Percentiles rank a stretch among this genome's conserved stretches.
These are phyloP conservation scores for Drosophila sp. DNA, from an alignment of 1,140 invertebrate genomes.

Conservation along the genomic window DNA sequence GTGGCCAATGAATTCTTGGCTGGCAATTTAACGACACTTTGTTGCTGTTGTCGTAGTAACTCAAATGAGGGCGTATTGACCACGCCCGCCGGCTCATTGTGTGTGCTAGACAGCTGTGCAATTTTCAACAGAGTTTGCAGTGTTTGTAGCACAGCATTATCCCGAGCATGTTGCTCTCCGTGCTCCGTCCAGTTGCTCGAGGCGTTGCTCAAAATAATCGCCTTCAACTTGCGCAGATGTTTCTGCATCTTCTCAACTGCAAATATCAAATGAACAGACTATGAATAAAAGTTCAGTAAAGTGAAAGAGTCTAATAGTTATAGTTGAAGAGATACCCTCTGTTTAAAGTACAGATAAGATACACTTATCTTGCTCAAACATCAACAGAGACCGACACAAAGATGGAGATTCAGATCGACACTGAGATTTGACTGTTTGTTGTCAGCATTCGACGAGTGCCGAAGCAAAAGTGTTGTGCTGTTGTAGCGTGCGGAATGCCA, in stretches of 20 bases:
- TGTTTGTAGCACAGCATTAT: slow-evolving; percentile 77
- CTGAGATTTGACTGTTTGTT: not conserved
- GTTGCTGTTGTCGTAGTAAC: slow-evolving; percentile 54
- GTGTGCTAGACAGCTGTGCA: slow-evolving; percentile 74
- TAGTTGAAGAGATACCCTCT: not conserved
- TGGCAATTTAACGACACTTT: slow-evolving; percentile 54
- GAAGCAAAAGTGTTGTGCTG: slow-evolving; percentile 64
- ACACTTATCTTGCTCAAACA: slow-evolving; percentile 62
- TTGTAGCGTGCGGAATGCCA: slow-evolving; percentile 53
- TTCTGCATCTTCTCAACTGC: slow-evolving; percentile 82
- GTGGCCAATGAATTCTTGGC: slow-evolving; percentile 70
- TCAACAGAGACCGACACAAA: slow-evolving; percentile 30
- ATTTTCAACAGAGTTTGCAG: slow-evolving; percentile 80
- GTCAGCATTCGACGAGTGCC: slow-evolving; percentile 58
- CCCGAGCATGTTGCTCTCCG: slow-evolving; percentile 69
- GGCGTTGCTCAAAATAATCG: slow-evolving; percentile 72
- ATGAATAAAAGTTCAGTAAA: slow-evolving; percentile 23
- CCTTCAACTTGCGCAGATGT: slow-evolving; percentile 75
- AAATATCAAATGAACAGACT: slow-evolving; percentile 34
- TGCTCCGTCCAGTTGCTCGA: slow-evolving; percentile 65
- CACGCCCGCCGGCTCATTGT: slow-evolving; percentile 58
- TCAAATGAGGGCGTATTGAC: slow-evolving; percentile 56
- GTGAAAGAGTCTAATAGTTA: slow-evolving; percentile 12
- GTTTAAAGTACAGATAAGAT: slow-evolving; percentile 22
- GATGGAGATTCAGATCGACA: not conserved